A percentile compares a stretch with the other conserved stretches of the same genome.
Conservation (phyloP, 2,797 vertebrate genomes). For the Tenualosa ilisha region DNA sequence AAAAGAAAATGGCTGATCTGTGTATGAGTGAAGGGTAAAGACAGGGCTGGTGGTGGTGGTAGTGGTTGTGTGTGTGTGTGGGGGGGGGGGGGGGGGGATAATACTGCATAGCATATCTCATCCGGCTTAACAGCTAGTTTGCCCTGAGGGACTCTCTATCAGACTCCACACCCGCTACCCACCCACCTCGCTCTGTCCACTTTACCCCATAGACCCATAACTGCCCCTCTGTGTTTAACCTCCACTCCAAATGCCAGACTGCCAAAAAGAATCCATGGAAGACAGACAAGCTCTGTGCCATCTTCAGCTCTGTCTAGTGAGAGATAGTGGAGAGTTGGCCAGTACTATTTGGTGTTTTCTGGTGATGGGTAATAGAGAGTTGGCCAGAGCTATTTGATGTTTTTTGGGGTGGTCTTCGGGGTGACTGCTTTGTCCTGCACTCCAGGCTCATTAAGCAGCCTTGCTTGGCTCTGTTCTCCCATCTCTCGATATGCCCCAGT, state of each 20-base stretch:
- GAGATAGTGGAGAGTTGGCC: not conserved
- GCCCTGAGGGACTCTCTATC: not conserved
- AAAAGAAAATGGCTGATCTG: not conserved
- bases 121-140: slow-evolving; percentile 13
- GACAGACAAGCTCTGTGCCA: slow-evolving; percentile 63
- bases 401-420: not conserved
- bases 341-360: too few species aligned
- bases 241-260: slow-evolving; percentile 72
- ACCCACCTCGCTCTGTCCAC: not conserved
- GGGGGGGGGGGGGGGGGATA: not conserved
- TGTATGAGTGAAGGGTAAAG: not conserved
- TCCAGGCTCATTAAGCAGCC: slow-evolving; percentile 26
- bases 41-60: not conserved
- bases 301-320: slow-evolving; percentile 54
- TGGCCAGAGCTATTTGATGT: not conserved
- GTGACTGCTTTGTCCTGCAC: not conserved
- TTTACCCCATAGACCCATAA: not conserved
- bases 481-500: slow-evolving; percentile 20
- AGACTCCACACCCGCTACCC: too few species aligned
- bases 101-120: slow-evolving; percentile 29
- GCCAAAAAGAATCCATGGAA: slow-evolving; percentile 55
- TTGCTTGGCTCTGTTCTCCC: not conserved
- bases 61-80: too few species aligned
- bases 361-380: too few species aligned
- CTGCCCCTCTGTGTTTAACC: slow-evolving; percentile 21